phyloP scores from a whole-genome alignment of 2,797 vertebrate genomes.

The Danio jaintianensis region DNA sequence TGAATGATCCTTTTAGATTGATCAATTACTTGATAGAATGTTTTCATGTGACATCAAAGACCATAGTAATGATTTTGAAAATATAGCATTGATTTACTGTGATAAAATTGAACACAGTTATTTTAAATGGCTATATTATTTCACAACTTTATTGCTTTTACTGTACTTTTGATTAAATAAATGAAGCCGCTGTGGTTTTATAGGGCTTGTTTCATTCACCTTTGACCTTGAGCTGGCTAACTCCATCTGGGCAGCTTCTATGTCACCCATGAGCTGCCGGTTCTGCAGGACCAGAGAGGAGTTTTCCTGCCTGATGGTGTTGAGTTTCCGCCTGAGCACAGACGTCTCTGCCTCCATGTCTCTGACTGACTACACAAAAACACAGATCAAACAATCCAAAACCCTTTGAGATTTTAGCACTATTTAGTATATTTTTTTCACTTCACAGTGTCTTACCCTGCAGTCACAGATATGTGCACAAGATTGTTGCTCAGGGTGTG shows the following conservation, averaged over 20 bases:
- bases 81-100: neutral
- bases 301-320: conserved; percentile 75
- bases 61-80: neutral
- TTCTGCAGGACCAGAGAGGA: conserved; percentile 78
- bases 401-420: neutral
- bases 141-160: neutral
- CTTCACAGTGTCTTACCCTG: conserved; percentile 56
- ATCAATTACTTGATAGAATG: no score
- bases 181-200: neutral
- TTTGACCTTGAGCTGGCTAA: conserved; percentile 77
- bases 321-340: conserved; percentile 76
- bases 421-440: neutral
- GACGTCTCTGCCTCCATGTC: conserved; percentile 72
- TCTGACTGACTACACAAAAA: conserved; percentile 29
- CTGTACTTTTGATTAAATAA: neutral
- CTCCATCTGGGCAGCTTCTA: conserved; percentile 78
- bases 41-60: neutral
- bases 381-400: neutral
- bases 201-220: conserved; percentile 39
- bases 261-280: conserved; percentile 73
- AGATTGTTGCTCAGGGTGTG: conserved; percentile 44
- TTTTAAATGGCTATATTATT: neutral
- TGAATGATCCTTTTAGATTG: no score
- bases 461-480: conserved; percentile 48
- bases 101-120: neutral